Conservation (phyloP, 2,888 invertebrate species). For the Mycalesis mineus region DNA sequence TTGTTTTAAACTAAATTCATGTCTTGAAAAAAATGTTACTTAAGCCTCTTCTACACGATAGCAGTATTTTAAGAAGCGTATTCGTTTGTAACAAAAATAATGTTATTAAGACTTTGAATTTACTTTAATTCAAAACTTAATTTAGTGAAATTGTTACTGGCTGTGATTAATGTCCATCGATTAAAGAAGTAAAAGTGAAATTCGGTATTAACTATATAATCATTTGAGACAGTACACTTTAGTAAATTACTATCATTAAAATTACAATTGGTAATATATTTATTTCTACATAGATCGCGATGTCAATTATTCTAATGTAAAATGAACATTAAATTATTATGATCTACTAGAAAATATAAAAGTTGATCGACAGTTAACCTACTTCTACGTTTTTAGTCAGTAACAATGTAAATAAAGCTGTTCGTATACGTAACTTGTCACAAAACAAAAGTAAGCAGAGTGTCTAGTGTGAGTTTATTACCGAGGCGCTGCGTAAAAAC, state of each 20-base stretch:
- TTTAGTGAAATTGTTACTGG: slow-evolving; percentile 12
- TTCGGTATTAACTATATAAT: background rate
- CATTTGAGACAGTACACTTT: background rate
- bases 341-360: too few relatives aligned
- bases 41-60: background rate
- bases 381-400: background rate
- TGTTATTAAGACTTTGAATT: background rate
- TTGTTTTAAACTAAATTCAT: background rate
- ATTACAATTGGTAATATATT: background rate
- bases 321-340: too few relatives aligned
- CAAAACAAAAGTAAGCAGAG: slow-evolving; percentile 5
- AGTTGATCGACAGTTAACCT: too few relatives aligned
- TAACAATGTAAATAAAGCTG: background rate
- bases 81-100: background rate
- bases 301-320: too few relatives aligned
- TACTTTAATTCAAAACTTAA: background rate
- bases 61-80: background rate
- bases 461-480: too few relatives aligned
- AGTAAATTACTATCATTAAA: background rate
- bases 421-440: background rate
- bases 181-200: background rate
- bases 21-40: background rate
- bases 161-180: slow-evolving; percentile 4
- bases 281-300: background rate
- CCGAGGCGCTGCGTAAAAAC: too few relatives aligned